These are phyloP conservation scores for Homalodisca vitripennis DNA, from an alignment of 1,140 invertebrate genomes.

Conservation along the genomic window DNA sequence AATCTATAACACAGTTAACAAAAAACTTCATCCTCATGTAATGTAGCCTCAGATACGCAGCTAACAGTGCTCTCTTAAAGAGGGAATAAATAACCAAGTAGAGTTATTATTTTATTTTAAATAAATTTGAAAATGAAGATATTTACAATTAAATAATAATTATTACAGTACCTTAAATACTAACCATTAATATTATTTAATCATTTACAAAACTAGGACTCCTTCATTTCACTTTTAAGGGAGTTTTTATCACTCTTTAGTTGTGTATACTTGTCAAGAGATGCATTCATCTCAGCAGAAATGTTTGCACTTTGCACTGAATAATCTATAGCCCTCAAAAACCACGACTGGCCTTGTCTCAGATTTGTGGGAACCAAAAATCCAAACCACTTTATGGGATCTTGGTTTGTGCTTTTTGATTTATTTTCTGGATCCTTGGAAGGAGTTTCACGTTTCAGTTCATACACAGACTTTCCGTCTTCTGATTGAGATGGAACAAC, in stretches of 20 bases:
- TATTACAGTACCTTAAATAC: too few species aligned
- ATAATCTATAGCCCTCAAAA: constrained; percentile 61
- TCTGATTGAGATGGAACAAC: not conserved
- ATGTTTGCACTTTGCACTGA: constrained; percentile 62
- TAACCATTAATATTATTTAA: too few species aligned
- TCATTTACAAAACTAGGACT: not conserved
- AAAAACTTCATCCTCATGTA: too few species aligned
- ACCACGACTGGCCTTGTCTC: constrained; percentile 62
- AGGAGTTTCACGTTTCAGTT: constrained; percentile 1
- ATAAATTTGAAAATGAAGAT: too few species aligned
- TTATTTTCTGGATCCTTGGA: not conserved
- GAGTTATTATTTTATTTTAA: too few species aligned
- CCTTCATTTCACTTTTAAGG: not conserved
- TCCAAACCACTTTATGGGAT: constrained; percentile 75
- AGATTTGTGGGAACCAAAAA: constrained; percentile 69
- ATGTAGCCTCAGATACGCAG: too few species aligned
- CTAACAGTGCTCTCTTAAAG: too few species aligned
- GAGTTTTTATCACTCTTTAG: constrained; percentile 19
- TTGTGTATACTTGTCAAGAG: constrained; percentile 47
- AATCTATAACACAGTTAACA: too few species aligned
- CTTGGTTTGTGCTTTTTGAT: constrained; percentile 46
- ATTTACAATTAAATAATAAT: too few species aligned
- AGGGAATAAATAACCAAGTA: too few species aligned
- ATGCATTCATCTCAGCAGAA: constrained; percentile 54
- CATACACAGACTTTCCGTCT: not conserved